phyloP scores from a whole-genome alignment of 2,888 invertebrate species.

The Reticulitermes lucifugus region DNA sequence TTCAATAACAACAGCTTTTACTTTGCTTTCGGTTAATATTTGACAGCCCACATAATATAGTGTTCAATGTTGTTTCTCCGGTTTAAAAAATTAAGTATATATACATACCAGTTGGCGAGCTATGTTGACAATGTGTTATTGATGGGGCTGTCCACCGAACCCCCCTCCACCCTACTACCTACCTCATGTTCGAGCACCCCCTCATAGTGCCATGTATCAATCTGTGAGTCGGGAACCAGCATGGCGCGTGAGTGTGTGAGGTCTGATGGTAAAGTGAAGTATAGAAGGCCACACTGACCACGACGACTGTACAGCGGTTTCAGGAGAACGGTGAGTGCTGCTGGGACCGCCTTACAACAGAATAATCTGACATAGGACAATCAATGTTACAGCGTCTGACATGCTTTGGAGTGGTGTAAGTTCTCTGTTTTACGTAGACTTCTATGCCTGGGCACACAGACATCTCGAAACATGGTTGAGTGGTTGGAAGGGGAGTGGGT shows the following conservation, averaged over 20 bases:
- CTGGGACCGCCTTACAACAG: not conserved
- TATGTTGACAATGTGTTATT: conserved; percentile 42
- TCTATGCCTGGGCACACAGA: too few species aligned
- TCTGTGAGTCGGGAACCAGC: conserved; percentile 32
- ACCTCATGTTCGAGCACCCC: conserved; percentile 22
- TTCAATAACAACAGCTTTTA: conserved; percentile 24
- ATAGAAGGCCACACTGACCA: not conserved
- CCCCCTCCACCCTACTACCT: conserved; percentile 22
- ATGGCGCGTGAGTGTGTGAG: conserved; percentile 26
- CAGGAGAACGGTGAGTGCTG: not conserved
- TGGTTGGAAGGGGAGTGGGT: too few species aligned
- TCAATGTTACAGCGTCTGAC: too few species aligned
- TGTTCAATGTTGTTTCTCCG: conserved; percentile 20
- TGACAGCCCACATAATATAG: conserved; percentile 33
- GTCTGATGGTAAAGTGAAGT: not conserved
- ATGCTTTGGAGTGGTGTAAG: too few species aligned
- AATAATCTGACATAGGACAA: not conserved
- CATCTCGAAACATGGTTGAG: too few species aligned
- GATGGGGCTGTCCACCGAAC: conserved; percentile 20
- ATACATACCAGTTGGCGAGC: conserved; percentile 32
- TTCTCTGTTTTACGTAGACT: too few species aligned
- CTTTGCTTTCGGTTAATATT: conserved; percentile 31
- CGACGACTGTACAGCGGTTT: not conserved
- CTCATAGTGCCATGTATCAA: conserved; percentile 38
- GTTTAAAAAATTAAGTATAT: conserved; percentile 38